phyloP scores from a whole-genome alignment of 2,888 invertebrate genomes.

The Lepidocyrtoides sp. region DNA sequence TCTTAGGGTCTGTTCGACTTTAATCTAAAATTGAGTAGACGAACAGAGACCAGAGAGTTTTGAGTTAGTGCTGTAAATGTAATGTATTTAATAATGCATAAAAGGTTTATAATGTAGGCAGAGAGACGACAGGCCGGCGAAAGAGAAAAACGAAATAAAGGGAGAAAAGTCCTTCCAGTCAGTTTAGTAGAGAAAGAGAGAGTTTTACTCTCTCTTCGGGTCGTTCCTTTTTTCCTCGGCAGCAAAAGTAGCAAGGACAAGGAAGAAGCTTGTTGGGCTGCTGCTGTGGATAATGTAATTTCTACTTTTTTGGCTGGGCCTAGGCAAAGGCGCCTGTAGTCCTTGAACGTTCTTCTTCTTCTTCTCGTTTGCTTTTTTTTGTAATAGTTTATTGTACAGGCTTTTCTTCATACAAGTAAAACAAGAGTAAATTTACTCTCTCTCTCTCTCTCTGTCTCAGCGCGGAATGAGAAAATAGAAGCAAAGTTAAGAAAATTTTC shows the following conservation, averaged over 20 bases:
- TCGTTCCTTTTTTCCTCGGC: background rate
- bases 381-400: background rate
- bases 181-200: background rate
- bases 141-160: background rate
- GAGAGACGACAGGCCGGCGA: background rate
- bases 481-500: background rate
- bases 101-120: background rate
- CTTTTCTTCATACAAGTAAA: background rate
- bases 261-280: too few species aligned
- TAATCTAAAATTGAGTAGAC: background rate
- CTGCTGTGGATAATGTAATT: constrained; percentile 60
- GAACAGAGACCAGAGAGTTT: background rate
- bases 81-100: constrained; percentile 50
- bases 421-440: background rate
- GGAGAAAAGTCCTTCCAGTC: constrained; percentile 11
- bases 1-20: too few species aligned
- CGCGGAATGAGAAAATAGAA: background rate
- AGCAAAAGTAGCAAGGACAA: background rate
- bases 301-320: background rate
- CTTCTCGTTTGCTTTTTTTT: background rate
- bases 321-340: constrained; percentile 1
- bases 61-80: constrained; percentile 21
- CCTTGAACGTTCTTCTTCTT: background rate
- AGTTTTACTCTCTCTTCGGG: background rate
- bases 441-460: too few species aligned